phyloP scores from a whole-genome alignment of 2,797 vertebrate genomes.

The Lacerta bilineata region DNA sequence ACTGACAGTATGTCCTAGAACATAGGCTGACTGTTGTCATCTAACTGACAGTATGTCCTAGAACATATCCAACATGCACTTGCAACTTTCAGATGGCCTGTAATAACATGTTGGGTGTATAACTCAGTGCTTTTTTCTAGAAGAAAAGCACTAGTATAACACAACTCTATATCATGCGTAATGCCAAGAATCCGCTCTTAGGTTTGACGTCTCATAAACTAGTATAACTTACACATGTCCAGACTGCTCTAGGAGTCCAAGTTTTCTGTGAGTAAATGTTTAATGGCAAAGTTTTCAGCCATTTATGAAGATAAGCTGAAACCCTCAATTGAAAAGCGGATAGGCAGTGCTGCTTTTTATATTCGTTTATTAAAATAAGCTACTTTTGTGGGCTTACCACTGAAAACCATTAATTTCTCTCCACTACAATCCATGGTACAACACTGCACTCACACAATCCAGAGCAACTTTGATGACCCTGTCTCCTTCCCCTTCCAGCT shows the following conservation, averaged over 20 bases:
- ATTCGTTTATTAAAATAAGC: no score
- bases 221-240: not conserved
- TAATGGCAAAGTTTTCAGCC: not conserved
- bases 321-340: not conserved
- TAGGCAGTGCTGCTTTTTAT: not conserved
- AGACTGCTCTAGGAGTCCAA: no score
- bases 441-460: not conserved
- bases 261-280: no score
- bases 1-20: not conserved
- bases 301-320: not conserved
- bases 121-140: not conserved
- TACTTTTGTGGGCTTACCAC: not conserved
- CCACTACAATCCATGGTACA: not conserved
- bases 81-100: no score
- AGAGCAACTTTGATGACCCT: not conserved
- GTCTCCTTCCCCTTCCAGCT: not conserved
- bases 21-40: not conserved
- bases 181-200: no score
- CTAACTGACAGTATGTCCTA: not conserved
- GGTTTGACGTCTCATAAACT: no score
- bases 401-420: not conserved
- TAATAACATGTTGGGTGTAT: not conserved
- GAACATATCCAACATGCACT: no score
- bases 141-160: not conserved
- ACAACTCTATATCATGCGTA: no score